phyloP scores from a whole-genome alignment of 2,113 vertebrate species.

The Quiscalus mexicanus region DNA sequence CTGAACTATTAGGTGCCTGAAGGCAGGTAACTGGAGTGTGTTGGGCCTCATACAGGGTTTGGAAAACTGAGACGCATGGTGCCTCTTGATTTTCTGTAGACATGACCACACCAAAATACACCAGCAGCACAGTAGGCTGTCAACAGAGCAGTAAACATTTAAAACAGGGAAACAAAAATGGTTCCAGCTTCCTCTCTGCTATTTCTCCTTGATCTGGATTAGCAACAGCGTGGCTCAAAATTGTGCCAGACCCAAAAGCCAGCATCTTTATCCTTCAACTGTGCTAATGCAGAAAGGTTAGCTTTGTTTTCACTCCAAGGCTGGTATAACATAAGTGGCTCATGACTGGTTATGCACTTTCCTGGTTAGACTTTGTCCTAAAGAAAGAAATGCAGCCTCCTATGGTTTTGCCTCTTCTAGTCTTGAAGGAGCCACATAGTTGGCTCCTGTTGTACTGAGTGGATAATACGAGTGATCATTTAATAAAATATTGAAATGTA shows the following conservation, averaged over 20 bases:
- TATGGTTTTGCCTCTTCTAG: background rate
- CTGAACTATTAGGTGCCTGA: background rate
- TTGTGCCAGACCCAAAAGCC: background rate
- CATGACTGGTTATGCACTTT: background rate
- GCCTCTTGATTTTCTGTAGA: background rate
- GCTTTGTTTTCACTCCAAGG: background rate
- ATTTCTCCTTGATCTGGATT: background rate
- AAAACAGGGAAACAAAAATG: background rate
- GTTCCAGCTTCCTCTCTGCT: background rate
- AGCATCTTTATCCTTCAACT: background rate
- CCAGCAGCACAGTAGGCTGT: background rate
- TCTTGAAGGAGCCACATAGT: background rate
- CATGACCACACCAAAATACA: background rate
- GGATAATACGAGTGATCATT: conserved; percentile 1
- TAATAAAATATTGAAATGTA: conserved; percentile 55
- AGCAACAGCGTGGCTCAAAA: background rate
- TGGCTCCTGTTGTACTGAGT: background rate
- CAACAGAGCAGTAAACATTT: background rate
- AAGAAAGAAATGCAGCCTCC: background rate
- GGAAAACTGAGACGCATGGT: background rate
- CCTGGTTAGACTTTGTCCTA: background rate
- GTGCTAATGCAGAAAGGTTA: background rate
- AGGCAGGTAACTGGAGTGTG: background rate
- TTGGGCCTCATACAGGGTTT: background rate
- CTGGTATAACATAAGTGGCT: background rate